A percentile compares a stretch with the other conserved stretches of the same genome.
phyloP scores from a whole-genome alignment of 2,888 invertebrate genomes.

The Apamea epomidion region DNA sequence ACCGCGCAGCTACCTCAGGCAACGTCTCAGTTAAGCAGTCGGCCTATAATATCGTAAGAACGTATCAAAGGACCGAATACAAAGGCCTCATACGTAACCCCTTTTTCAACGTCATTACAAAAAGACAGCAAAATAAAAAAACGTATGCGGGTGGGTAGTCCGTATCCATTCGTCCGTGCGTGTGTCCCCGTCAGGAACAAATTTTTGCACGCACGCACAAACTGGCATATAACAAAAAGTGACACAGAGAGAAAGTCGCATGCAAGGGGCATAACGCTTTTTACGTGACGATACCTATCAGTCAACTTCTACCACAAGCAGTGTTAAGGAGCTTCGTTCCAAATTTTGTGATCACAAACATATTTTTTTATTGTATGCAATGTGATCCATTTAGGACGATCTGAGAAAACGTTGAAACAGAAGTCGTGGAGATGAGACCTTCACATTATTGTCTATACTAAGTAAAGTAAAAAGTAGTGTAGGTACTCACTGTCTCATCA shows the following conservation, averaged over 20 bases:
- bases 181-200: neutral
- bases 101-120: slow-evolving; percentile 17
- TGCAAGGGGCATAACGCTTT: neutral
- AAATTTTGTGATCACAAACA: neutral
- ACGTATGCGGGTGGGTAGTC: neutral
- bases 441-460: neutral
- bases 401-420: slow-evolving; percentile 7
- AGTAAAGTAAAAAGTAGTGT: neutral
- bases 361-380: neutral
- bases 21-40: no score
- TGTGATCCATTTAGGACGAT: neutral
- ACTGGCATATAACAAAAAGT: neutral
- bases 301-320: neutral
- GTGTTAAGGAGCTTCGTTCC: neutral
- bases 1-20: no score
- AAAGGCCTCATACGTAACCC: neutral
- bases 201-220: neutral
- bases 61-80: neutral
- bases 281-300: neutral
- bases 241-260: neutral
- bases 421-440: neutral
- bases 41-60: neutral
- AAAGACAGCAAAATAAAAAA: neutral
- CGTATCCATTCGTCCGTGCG: neutral
- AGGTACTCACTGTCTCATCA: slow-evolving; percentile 92